Conservation (phyloP, 2,113 vertebrate genomes). For the Rynchops niger region DNA sequence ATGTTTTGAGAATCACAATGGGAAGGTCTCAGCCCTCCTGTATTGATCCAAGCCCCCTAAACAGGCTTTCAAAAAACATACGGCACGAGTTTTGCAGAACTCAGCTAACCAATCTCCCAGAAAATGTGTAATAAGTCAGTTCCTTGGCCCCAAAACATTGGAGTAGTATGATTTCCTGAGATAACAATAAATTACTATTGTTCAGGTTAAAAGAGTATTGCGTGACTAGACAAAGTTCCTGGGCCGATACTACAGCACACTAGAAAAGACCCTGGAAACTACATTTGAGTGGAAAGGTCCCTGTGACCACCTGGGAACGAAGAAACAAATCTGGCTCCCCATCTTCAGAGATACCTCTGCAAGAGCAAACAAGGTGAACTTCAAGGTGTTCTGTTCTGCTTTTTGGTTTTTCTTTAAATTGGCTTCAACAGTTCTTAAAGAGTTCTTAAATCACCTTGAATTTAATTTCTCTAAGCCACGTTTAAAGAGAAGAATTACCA, state of each 20-base stretch:
- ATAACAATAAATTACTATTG: not conserved
- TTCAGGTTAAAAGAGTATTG: not conserved
- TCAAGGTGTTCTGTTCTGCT: not conserved
- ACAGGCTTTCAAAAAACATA: not conserved
- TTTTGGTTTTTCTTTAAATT: not conserved
- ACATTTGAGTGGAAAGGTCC: not conserved
- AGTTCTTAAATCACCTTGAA: slow-evolving; percentile 47
- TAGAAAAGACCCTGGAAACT: not conserved
- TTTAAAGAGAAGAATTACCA: slow-evolving; percentile 39
- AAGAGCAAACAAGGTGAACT: not conserved
- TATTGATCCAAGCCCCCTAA: not conserved
- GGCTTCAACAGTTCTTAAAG: not conserved
- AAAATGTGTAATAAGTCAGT: not conserved
- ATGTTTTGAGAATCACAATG: not conserved
- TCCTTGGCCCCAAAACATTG: not conserved
- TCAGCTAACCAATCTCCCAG: not conserved
- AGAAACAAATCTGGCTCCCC: rapidly evolving
- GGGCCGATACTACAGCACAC: not conserved
- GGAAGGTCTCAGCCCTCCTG: not conserved
- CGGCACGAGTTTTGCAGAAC: not conserved
- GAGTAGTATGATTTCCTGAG: not conserved
- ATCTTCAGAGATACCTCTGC: rapidly evolving
- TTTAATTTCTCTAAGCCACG: slow-evolving; percentile 2
- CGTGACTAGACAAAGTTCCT: not conserved
- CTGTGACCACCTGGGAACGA: rapidly evolving